phyloP scores from a whole-genome alignment of 64 coral and sea anemone species.

The Dendrophyllia cribrosa region DNA sequence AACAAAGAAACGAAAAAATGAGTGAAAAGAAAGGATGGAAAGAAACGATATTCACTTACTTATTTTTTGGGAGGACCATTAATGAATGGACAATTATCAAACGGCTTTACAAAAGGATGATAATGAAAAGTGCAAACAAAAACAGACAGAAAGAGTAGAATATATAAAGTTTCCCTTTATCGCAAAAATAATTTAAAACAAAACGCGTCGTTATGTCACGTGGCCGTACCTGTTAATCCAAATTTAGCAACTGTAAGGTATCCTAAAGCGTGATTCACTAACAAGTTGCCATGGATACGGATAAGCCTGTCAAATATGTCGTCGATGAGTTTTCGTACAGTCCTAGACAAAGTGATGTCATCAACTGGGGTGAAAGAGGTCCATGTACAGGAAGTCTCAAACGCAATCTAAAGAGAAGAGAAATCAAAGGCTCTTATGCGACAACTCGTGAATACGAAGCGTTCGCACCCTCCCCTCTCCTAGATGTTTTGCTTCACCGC shows the following conservation, averaged over 20 bases:
- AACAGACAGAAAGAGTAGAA: no score
- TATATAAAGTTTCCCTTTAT: no score
- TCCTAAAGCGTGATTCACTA: conserved; percentile 82
- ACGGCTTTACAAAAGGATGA: no score
- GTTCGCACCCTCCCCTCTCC: no score
- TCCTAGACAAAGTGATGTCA: conserved; percentile 59
- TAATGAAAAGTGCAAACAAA: no score
- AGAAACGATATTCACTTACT: no score
- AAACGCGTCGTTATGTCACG: not conserved
- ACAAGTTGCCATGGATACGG: conserved; percentile 75
- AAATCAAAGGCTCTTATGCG: not conserved
- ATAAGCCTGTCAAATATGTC: conserved; percentile 86
- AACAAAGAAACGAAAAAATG: not conserved
- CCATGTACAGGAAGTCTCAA: conserved; percentile 84
- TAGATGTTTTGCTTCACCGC: no score
- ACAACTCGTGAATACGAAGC: no score
- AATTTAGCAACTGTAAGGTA: conserved; percentile 90
- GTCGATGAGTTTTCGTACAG: conserved; percentile 72
- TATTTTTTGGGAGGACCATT: no score
- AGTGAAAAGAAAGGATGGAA: not conserved
- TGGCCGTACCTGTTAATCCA: conserved; percentile 79
- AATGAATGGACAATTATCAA: no score
- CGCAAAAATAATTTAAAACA: not conserved
- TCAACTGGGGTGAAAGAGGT: conserved; percentile 68
- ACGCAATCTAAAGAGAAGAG: conserved; percentile 62